phyloP scores from a whole-genome alignment of 1,140 invertebrate genomes.

The Brachystomella parvula region DNA sequence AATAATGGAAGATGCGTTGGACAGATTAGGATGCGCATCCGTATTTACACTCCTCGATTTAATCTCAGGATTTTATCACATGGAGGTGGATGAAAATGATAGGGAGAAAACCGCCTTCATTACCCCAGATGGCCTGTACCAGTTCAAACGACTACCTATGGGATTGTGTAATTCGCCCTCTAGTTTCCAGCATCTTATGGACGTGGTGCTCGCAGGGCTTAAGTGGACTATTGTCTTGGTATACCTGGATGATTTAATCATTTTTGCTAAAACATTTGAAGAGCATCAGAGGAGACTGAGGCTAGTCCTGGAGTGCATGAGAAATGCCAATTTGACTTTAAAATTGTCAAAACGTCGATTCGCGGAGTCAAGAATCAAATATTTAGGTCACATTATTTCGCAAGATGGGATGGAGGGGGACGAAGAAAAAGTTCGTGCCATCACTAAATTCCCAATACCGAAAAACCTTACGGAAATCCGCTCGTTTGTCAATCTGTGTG shows the following conservation, averaged over 20 bases:
- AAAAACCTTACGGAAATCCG: conserved; percentile 41
- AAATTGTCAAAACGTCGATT: conserved; percentile 27
- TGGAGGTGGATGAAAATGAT: conserved; percentile 41
- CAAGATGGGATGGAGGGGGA: conserved; percentile 16
- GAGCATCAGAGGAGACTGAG: conserved; percentile 17
- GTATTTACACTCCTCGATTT: conserved; percentile 48
- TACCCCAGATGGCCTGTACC: conserved; percentile 38
- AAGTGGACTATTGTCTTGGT: conserved; percentile 35
- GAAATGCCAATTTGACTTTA: conserved; percentile 16
- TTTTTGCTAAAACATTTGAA: conserved; percentile 25
- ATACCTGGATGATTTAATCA: conserved; percentile 41
- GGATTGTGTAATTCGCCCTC: conserved; percentile 45
- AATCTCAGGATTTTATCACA: conserved; percentile 46
- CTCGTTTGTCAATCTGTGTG: conserved; percentile 37
- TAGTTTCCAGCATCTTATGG: conserved; percentile 45
- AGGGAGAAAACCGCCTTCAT: conserved; percentile 44
- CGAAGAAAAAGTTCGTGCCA: conserved; percentile 41
- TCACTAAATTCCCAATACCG: conserved; percentile 39
- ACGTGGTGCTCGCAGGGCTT: conserved; percentile 37
- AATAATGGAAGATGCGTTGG: conserved; percentile 42
- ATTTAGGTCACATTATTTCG: conserved; percentile 19
- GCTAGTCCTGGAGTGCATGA: not conserved
- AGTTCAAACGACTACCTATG: conserved; percentile 45
- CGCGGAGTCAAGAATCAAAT: not conserved
- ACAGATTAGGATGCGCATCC: conserved; percentile 39